Base-by-base conservation (phyloP, 2,888 invertebrate genomes). In the Rutpela maculata region DNA sequence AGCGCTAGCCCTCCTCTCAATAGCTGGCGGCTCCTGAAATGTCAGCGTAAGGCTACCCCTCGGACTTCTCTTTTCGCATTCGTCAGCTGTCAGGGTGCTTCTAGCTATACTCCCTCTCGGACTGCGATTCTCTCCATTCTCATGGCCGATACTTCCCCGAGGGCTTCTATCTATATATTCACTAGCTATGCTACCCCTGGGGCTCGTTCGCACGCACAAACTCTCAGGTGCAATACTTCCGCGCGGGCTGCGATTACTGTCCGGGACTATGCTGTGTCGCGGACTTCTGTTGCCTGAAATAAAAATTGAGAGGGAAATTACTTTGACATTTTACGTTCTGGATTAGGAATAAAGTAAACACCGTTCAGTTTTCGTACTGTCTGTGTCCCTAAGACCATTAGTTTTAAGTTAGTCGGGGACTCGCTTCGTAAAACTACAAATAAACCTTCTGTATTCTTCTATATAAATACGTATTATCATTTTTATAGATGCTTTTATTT, bases 21-120 rank as follows among this genome's bases (percentile, higher is more conserved):
- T 90, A 0, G 91, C 90, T 0, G 91, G 91, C 15, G 93, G 93
- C 80, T 93, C 93, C 88, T 93, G 93, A 84, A 93, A 93, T 0
- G 93, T 93, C 75, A 93, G 86, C 0, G 93, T 93, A 70, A 93
- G 85, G 84, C 93, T 93, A 50, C 93, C 93, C 77, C 93, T 89
- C 0, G 93, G 92, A 84, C 92, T 93, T 22, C 92, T 85, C 0
- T 90, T 88, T 0, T 90, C 88, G 10, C 79, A 78, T 26, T 85
- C 86, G 26, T 88, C 87, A 62, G 90, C 90, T 82, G 90, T 90
- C 66, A 92, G 87, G 78, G 91, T 91, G 59, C 91, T 91, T 50
- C 92, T 92, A 0, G 91, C 92, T 79, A 94, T 91, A 84, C 93
- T 93, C 0, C 93, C 93, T 69, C 94, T 90, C 0, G 93, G 93